A percentile compares a stretch with the other conserved stretches of the same genome.
These are phyloP conservation scores for Physella acuta DNA, from an alignment of 1,140 invertebrate genomes.

Conservation along the genomic window DNA sequence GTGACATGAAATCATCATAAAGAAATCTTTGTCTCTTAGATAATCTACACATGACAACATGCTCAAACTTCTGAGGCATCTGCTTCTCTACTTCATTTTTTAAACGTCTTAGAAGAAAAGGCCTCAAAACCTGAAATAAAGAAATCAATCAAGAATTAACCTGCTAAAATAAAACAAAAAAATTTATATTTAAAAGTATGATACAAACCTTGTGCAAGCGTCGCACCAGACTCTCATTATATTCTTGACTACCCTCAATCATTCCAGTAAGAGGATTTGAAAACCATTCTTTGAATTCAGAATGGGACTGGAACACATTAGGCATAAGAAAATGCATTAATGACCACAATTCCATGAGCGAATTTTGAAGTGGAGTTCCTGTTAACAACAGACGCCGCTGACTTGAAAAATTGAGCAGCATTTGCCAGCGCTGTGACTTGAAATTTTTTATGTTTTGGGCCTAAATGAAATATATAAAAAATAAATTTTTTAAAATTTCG, in stretches of 20 bases:
- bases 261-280: conserved; percentile 96
- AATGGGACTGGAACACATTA: conserved; percentile 95
- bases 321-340: conserved; percentile 99
- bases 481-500: too few species aligned
- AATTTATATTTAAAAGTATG: not conserved
- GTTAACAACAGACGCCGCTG: conserved; percentile 92
- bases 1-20: conserved; percentile 99
- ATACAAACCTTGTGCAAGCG: conserved; percentile 86
- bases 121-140: conserved; percentile 79
- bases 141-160: not conserved
- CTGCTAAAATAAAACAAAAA: not conserved
- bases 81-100: conserved; percentile 99
- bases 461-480: conserved; percentile 40
- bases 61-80: conserved; percentile 98
- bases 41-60: conserved; percentile 91
- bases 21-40: conserved; percentile 96
- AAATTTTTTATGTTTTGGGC: conserved; percentile 99
- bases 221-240: conserved; percentile 91
- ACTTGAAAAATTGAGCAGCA: conserved; percentile 94
- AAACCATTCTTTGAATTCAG: conserved; percentile 98
- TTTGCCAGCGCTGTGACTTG: conserved; percentile 98
- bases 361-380: conserved; percentile 98
- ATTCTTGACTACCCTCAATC: conserved; percentile 94
- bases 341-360: conserved; percentile 99
- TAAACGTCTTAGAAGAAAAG: conserved; percentile 91